Evolutionary conservation across 2,113 vertebrate species (phyloP).

Genomic region (Tichodroma muraria): DNA sequence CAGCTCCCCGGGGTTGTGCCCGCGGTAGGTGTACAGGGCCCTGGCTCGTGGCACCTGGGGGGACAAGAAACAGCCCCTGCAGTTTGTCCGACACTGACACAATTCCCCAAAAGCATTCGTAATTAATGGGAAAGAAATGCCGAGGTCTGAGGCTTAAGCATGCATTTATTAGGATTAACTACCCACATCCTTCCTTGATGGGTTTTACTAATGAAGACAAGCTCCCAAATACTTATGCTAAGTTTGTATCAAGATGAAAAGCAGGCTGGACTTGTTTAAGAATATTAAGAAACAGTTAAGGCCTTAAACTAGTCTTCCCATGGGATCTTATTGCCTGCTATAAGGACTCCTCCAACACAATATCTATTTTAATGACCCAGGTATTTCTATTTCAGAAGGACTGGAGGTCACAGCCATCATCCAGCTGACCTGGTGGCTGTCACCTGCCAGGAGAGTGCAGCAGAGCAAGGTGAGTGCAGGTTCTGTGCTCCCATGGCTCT

Average conservation of each 20-base stretch:
- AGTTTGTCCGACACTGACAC: rapidly evolving
- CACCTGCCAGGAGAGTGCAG: neutral
- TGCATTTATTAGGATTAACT: neutral
- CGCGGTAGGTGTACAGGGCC: slow-evolving; percentile 73
- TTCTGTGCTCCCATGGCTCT: neutral
- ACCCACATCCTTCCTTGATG: slow-evolving; percentile 33
- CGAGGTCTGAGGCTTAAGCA: neutral
- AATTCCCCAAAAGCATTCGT: neutral
- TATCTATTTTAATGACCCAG: neutral
- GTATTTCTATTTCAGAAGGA: neutral
- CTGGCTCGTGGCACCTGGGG: slow-evolving; percentile 77
- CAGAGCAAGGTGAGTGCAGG: neutral
- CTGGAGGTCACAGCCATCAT: rapidly evolving
- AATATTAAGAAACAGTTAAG: slow-evolving; percentile 30
- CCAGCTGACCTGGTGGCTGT: neutral
- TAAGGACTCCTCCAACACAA: neutral
- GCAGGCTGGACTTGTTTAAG: slow-evolving; percentile 32
- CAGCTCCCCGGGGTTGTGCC: slow-evolving; percentile 74
- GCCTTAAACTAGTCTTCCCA: neutral
- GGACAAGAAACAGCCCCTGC: neutral
- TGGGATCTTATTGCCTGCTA: neutral
- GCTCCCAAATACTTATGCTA: slow-evolving; percentile 6
- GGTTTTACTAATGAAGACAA: slow-evolving; percentile 3
- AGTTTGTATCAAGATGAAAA: slow-evolving; percentile 18
- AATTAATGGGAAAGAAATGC: neutral